Evolutionary conservation across 2,113 vertebrate species (phyloP), one percentile per base, ranked within the genome.

Genomic region (Salvator merianae): DNA sequence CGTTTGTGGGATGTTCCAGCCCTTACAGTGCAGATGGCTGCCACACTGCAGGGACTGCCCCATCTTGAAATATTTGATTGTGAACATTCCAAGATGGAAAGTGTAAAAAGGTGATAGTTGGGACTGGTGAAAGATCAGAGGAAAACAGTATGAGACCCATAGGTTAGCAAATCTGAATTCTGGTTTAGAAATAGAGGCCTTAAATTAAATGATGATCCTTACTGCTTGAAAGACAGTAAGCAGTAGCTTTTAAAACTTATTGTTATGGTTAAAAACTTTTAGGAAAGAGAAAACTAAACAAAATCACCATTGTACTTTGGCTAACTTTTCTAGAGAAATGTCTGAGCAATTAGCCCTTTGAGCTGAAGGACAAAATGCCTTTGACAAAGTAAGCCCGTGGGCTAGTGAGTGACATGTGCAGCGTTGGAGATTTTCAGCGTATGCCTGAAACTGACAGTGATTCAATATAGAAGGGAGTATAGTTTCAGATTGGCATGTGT

Each of bases 311-410:
- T 89, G 88, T 86, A 87, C 55, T 88, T 38, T 82, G 75, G 0
- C 2, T 76, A 88, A 76, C 79, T 85, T 91, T 40, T 75, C 66
- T 43, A 1, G 77, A 86, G 90, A 81, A 86, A 68, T 38, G 93
- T 84, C 86, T 87, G 74, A 88, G 84, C 77, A 88, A 89, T 90
- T 86, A 93, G 30, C 77, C 85, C 70, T 69, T 69, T 68, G 83
- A 83, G 77, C 87, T 86, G 68, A 91, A 91, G 88, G 91, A 90
- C 63, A 86, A 79, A 93, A 88, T 92, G 88, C 55, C 90, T 93
- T 87, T 85, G 91, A 89, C 75, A 87, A 88, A 91, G 43, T 81
- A 1, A 71, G 89, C 82, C 91, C 59, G 18, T 36, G 14, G 62
- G 81, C 79, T 89, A 38, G 84, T 85, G 72, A 47, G 0, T 65